Evolutionary conservation across 2,113 vertebrate genomes (phyloP), one percentile per base, ranked within the genome.

Genomic region (Oncorhynchus tshawytscha): DNA sequence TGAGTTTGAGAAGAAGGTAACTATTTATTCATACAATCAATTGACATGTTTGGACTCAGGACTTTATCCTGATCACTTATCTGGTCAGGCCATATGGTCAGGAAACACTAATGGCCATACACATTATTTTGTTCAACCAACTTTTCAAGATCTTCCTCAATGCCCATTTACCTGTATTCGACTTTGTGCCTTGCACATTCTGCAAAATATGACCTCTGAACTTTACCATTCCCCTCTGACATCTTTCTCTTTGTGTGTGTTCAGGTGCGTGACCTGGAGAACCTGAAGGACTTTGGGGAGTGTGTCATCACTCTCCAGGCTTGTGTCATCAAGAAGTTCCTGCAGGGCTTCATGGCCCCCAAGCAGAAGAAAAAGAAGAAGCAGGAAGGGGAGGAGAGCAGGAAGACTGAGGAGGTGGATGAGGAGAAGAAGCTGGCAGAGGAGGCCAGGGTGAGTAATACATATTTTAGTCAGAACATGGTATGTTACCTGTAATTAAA

Each of bases 301-400:
- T 95, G 94, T 77, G 92, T 99, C 86, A 95, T 98, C 85, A 93
- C 94, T 1, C 94, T 99, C 73, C 97, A 99, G 81, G 95, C 95
- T 77, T 95, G 96, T 49, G 95, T 99, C 15, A 95, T 99, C 87
- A 97, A 98, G 87, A 99, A 99, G 90, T 99, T 98, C 88, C 92
- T 99, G 69, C 98, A 99, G 89, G 98, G 98, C 64, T 99, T 99
- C 91, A 99, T 99, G 98, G 98, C 97, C 70, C 98, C 97, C 45
- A 99, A 97, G 79, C 96, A 99, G 87, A 94, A 95, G 66, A 98
- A 96, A 92, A 97, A 94, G 86, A 96, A 90, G 81, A 97, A 94
- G 91, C 92, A 92, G n/a, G 95, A 89, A 48, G 93, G 90, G 16
- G 97, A 95, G 4, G 97, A 97, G 76, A 93, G 93, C 64, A 94